Evolutionary conservation across 1,140 invertebrate species (phyloP).

Genomic region (Lethocerus indicus): DNA sequence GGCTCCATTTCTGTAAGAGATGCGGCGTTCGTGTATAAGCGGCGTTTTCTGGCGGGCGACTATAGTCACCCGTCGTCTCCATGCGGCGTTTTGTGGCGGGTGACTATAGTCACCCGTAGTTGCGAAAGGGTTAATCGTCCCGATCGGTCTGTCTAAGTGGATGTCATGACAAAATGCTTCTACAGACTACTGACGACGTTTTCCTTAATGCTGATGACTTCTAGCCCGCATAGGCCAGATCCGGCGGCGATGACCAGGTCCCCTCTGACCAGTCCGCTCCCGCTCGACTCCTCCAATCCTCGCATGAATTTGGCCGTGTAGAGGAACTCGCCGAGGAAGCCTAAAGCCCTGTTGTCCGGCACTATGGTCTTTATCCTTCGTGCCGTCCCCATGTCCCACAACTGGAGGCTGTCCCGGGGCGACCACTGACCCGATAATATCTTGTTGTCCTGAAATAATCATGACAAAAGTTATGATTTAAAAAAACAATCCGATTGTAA

Average conservation of each 20-base stretch:
- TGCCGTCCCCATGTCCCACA: conserved; percentile 5
- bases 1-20: too few species aligned
- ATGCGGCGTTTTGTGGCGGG: too few species aligned
- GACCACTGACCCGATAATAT: conserved; percentile 10
- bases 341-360: background rate
- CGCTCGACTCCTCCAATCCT: background rate
- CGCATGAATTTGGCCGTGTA: background rate
- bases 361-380: background rate
- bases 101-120: too few species aligned
- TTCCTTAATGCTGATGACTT: conserved; percentile 1
- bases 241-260: background rate
- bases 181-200: conserved; percentile 1
- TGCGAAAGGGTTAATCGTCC: too few species aligned
- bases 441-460: conserved; percentile 7
- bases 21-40: too few species aligned
- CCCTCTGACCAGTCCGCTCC: too few species aligned
- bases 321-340: background rate
- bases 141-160: too few species aligned
- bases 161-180: too few species aligned
- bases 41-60: too few species aligned
- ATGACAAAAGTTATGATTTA: background rate
- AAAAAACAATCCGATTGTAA: background rate
- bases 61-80: too few species aligned
- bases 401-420: conserved; percentile 1
- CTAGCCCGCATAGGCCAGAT: background rate